Conservation (phyloP, 2,797 vertebrate genomes). For the Nyctibius grandis region DNA sequence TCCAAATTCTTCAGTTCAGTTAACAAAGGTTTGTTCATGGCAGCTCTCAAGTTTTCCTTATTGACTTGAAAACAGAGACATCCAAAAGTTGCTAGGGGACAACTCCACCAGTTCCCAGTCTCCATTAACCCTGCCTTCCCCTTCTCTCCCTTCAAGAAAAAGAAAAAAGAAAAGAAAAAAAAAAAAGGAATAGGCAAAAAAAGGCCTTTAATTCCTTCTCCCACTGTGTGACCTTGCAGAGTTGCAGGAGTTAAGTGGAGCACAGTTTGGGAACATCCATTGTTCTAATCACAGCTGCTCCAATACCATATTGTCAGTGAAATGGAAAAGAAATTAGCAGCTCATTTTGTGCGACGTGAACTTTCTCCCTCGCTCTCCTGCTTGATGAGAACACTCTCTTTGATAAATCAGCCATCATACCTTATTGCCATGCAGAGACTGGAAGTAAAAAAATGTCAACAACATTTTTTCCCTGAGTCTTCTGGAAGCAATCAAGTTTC, state of each 20-base stretch:
- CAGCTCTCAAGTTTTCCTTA: neutral
- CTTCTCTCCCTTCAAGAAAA: neutral
- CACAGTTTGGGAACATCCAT: conserved; percentile 71
- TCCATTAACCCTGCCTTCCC: neutral
- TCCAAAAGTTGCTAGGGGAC: neutral
- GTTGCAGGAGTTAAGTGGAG: conserved; percentile 67
- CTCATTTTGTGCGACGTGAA: conserved; percentile 73
- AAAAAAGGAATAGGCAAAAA: neutral
- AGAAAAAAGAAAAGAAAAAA: neutral
- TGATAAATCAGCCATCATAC: conserved; percentile 74
- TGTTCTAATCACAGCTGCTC: conserved; percentile 75
- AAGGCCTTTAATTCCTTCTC: neutral
- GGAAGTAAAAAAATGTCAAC: conserved; percentile 69
- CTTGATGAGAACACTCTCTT: conserved; percentile 69
- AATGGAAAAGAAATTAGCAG: conserved; percentile 79
- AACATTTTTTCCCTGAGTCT: conserved; percentile 63
- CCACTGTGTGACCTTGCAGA: conserved; percentile 70
- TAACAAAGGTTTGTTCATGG: neutral
- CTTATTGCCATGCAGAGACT: conserved; percentile 72
- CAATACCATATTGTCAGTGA: conserved; percentile 70
- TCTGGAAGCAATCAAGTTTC: conserved; percentile 73
- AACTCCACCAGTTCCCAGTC: neutral
- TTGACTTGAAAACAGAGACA: neutral
- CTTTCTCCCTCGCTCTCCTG: conserved; percentile 69
- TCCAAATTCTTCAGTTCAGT: neutral